These are phyloP conservation scores for Himalopsyche japonica DNA, from an alignment of 2,888 invertebrate species.

Conservation along the genomic window DNA sequence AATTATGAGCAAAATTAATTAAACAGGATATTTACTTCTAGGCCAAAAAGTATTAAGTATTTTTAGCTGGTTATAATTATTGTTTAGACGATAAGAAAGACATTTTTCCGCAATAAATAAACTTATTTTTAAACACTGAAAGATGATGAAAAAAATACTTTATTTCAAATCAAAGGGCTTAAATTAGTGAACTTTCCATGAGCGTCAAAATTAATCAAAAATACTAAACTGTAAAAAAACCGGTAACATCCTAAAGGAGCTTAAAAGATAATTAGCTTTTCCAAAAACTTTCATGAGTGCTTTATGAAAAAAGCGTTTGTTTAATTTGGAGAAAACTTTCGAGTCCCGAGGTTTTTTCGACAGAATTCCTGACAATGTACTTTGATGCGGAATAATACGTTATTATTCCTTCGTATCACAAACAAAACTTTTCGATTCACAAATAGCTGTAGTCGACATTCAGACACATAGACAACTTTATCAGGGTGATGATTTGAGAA, in stretches of 20 bases:
- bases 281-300: background rate
- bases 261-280: constrained; percentile 1
- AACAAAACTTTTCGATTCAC: background rate
- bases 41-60: no score
- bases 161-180: background rate
- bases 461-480: no score
- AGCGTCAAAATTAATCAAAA: background rate
- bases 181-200: background rate
- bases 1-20: no score
- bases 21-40: no score
- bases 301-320: background rate
- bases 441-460: background rate
- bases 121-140: no score
- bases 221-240: background rate
- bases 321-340: background rate
- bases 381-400: background rate
- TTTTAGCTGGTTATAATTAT: no score
- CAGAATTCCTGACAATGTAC: background rate
- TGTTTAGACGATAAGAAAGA: no score
- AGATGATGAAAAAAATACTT: background rate
- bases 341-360: background rate
- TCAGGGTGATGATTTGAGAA: no score
- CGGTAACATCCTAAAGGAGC: background rate
- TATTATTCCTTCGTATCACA: background rate
- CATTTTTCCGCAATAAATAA: no score